Base-by-base conservation (phyloP, 2,797 vertebrate genomes). In the Danio jaintianensis region DNA sequence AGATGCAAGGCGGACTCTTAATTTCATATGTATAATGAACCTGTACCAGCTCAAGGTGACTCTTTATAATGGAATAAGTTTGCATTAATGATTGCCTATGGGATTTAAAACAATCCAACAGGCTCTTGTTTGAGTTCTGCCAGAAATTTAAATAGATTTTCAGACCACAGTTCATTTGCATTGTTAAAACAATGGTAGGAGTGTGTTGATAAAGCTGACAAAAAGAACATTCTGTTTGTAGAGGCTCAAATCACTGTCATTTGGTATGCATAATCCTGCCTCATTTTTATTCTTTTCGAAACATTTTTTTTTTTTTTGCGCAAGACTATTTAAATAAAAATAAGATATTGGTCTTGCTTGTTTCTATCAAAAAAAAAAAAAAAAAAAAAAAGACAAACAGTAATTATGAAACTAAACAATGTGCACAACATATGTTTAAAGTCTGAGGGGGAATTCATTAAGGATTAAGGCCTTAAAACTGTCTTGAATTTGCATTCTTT, bases 11-110 rank as follows among this genome's bases (percentile, higher is more conserved):
- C 53, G 64, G 68, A 80, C 43, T 75, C 74, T 82, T 78, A 69
- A 82, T 77, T 76, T 86, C 64, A 71, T 55, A 72, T 84, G 58
- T 82, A 78, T 71, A 80, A 71, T 52, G 64, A 75, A 61, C 66
- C 45, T 74, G 52, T 79, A 66, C 72, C 16, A 68, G 79, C 56
- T 82, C 83, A 79, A 68, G 69, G 77, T 87, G 84, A 84, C 73
- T 81, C 71, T 83, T 71, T 63, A 81, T 85, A 70, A 55, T 73
- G 79, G 83, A 83, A 84, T 88, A 85, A 43, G 85, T 85, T 85
- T 83, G 78, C 84, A 87, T 86, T 61, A 10, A 56, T 82, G 77
- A 89, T 87, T 61, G 82, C 81, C 61, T 80, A 66, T 67, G 84
- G 74, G 83, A 80, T 79, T 80, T 74, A 74, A 72, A 80, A 63